These are phyloP conservation scores for Bovichtus diacanthus DNA, from an alignment of 2,797 vertebrate species.

Conservation along the genomic window DNA sequence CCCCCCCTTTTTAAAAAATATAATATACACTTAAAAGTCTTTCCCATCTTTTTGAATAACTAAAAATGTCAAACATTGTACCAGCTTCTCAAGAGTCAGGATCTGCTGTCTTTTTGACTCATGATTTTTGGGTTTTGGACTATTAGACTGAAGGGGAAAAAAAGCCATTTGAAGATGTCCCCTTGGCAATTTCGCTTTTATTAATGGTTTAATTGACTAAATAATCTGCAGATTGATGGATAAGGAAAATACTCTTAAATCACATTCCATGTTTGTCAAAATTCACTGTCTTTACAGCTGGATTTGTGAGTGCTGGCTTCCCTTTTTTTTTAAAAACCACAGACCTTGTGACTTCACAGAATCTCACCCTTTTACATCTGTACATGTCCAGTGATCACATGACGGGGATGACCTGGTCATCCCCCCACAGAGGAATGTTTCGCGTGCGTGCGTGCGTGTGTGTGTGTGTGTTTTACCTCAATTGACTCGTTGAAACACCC, in stretches of 20 bases:
- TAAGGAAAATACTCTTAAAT: too few relatives aligned
- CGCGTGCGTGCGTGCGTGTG: too few relatives aligned
- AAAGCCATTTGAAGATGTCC: too few relatives aligned
- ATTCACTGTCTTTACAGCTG: neutral
- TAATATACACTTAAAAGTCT: too few relatives aligned
- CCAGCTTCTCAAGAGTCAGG: too few relatives aligned
- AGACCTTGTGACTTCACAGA: conserved; percentile 16
- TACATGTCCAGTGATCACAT: conserved; percentile 42
- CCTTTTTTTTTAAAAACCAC: neutral
- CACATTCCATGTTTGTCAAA: too few relatives aligned
- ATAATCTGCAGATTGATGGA: neutral
- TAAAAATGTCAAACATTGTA: too few relatives aligned
- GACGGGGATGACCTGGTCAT: neutral
- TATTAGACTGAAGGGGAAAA: too few relatives aligned
- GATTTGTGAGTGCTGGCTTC: neutral
- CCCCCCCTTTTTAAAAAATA: too few relatives aligned
- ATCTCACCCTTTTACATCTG: conserved; percentile 1
- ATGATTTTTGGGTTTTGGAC: too few relatives aligned
- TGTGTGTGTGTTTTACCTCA: neutral
- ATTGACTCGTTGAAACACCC: neutral
- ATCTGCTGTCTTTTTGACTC: too few relatives aligned
- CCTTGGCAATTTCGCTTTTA: neutral
- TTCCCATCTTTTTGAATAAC: too few relatives aligned
- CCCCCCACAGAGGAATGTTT: conserved; percentile 64
- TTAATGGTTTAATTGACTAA: neutral